Conservation (phyloP, 2,888 invertebrate species). For the Aleiodes alternator region DNA sequence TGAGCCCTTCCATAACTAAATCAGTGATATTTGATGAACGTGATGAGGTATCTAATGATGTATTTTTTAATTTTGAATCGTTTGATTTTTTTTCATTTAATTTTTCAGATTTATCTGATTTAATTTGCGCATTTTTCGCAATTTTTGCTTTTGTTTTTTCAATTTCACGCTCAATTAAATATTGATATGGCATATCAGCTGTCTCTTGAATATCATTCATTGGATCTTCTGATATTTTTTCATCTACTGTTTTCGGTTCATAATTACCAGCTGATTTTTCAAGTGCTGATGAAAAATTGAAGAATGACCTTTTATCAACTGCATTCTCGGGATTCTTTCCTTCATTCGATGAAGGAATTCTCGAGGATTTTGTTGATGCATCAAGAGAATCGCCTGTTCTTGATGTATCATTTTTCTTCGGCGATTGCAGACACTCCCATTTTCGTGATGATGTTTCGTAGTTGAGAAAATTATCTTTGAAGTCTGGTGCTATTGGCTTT, state of each 20-base stretch:
- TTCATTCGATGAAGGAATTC: too few species aligned
- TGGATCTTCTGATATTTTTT: background rate
- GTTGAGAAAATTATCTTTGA: background rate
- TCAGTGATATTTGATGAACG: constrained; percentile 71
- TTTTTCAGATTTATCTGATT: background rate
- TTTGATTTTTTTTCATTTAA: constrained; percentile 13
- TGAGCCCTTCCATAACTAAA: constrained; percentile 73
- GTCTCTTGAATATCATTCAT: constrained; percentile 50
- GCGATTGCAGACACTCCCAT: too few species aligned
- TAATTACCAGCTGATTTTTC: background rate
- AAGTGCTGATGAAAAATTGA: background rate
- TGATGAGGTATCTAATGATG: constrained; percentile 42
- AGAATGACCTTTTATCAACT: background rate
- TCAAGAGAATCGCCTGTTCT: background rate
- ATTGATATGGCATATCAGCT: constrained; percentile 67
- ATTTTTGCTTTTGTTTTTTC: constrained; percentile 36
- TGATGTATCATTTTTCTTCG: background rate
- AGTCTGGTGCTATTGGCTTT: constrained; percentile 50
- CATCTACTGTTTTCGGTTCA: constrained; percentile 26
- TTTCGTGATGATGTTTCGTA: constrained; percentile 1
- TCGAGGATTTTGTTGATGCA: background rate
- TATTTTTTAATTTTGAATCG: constrained; percentile 27
- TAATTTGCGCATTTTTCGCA: background rate
- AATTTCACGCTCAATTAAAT: constrained; percentile 68
- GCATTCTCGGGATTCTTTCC: background rate